Evolutionary conservation across 2,888 invertebrate species (phyloP).

Genomic region (Cremastinae sp.): DNA sequence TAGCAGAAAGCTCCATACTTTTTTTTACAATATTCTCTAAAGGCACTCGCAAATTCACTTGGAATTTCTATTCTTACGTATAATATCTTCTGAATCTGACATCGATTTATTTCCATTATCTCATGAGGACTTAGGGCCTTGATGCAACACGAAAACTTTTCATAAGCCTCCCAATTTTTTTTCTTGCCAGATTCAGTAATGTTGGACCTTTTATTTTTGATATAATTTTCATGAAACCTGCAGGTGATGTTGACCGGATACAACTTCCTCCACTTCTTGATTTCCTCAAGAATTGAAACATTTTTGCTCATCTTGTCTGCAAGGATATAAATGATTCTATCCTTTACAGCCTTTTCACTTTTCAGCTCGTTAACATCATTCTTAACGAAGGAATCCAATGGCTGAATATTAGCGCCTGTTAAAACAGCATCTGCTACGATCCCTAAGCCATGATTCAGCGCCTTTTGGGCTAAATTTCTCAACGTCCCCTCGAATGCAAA

Average conservation of each 20-base stretch:
- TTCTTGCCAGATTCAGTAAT: constrained; percentile 66
- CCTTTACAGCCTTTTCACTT: constrained; percentile 81
- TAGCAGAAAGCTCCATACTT: constrained; percentile 50
- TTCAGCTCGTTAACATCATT: constrained; percentile 81
- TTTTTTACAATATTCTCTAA: constrained; percentile 80
- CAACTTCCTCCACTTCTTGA: constrained; percentile 83
- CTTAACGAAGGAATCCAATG: constrained; percentile 76
- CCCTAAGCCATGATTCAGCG: constrained; percentile 87
- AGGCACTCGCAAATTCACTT: constrained; percentile 83
- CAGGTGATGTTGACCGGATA: constrained; percentile 62
- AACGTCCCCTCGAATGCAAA: constrained; percentile 90
- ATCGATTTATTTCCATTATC: constrained; percentile 93
- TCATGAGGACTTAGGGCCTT: constrained; percentile 90
- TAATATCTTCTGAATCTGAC: constrained; percentile 89
- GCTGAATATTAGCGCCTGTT: constrained; percentile 79
- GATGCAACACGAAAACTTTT: constrained; percentile 85
- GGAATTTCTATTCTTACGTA: constrained; percentile 89
- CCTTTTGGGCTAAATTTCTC: constrained; percentile 88
- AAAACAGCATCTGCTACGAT: constrained; percentile 84
- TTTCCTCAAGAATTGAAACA: constrained; percentile 85
- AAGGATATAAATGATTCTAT: constrained; percentile 89
- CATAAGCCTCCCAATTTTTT: constrained; percentile 89
- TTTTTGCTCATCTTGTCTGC: constrained; percentile 92
- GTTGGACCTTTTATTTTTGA: constrained; percentile 52
- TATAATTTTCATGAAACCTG: constrained; percentile 71